Conservation (phyloP, 2,797 vertebrate species). For the Urosaurus nigricauda region DNA sequence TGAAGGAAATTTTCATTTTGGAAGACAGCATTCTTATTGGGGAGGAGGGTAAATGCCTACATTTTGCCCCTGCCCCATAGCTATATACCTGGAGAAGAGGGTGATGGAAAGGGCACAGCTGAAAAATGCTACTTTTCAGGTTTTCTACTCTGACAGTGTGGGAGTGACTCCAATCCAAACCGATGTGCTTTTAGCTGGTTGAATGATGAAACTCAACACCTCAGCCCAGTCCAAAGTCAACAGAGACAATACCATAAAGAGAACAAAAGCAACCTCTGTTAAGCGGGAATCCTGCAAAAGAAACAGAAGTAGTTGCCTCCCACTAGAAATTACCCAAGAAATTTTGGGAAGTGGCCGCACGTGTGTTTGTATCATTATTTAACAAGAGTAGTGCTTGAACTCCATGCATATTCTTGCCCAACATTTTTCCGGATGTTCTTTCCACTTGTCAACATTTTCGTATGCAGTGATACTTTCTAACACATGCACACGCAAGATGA, state of each 20-base stretch:
- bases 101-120: fast-evolving
- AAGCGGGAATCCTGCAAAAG: not conserved
- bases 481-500: not conserved
- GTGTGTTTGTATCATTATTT: not conserved
- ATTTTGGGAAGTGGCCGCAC: not conserved
- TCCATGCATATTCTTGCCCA: not conserved
- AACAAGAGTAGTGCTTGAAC: not conserved
- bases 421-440: not conserved
- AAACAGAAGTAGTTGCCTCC: not conserved
- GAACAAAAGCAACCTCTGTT: not conserved
- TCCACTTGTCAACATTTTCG: no score
- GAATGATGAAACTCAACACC: not conserved
- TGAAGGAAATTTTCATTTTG: no score
- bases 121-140: not conserved
- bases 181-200: not conserved
- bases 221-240: fast-evolving
- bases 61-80: no score
- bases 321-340: not conserved
- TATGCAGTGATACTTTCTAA: not conserved
- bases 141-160: slow-evolving; percentile 13
- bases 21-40: no score
- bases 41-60: no score
- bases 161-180: slow-evolving; percentile 9
- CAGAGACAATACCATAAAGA: not conserved
- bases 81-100: no score